Base-by-base conservation (phyloP, 2,113 vertebrate species). In the Macrotus californicus region DNA sequence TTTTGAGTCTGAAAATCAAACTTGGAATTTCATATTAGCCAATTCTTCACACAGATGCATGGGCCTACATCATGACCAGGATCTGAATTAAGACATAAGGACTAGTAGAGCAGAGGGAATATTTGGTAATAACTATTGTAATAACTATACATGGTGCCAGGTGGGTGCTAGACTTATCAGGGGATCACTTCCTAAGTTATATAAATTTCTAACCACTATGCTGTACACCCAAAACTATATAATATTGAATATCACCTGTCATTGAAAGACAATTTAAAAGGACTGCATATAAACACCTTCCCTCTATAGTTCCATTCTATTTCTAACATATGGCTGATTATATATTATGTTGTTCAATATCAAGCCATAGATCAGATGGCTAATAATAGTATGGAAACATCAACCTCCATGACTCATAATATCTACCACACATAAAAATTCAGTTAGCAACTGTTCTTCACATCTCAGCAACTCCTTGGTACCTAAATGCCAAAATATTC, bases 1-100 rank as follows among this genome's bases (percentile, higher is more conserved):
- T 36, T 96, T 95, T 97, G 90, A 95, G 67, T 88, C 92, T 97
- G 95, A 98, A 97, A 96, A 64, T 64, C 59, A 64, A 64, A 79
- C 50, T 72, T 72, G 39, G 39, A 93, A 93, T 83, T 93, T 92
- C 22, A 61, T 73, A 67, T 76, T 87, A 41, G 26, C 26, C 92
- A 94, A 86, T 81, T 93, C 31, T 69, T 93, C 61, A 93, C 34
- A 92, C 8, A 89, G 59, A 85, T 39, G 87, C 6, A 91, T 79
- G 15, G 91, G 34, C 24, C 41, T 91, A 92, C 10, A 72, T 84
- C 69, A 77, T 76, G 43, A 69, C 66, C 3, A 89, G 29, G 36
- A 91, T 70, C 18, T 89, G 24, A 96, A 90, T 85, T 69, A 95
- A 91, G 24, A 73, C 4, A 26, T 54, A 91, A 81, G 50, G 64